Percentiles rank a stretch among this genome's conserved stretches.
Conservation (phyloP, 2,888 invertebrate species). For the Lasioglossum zephyrum region DNA sequence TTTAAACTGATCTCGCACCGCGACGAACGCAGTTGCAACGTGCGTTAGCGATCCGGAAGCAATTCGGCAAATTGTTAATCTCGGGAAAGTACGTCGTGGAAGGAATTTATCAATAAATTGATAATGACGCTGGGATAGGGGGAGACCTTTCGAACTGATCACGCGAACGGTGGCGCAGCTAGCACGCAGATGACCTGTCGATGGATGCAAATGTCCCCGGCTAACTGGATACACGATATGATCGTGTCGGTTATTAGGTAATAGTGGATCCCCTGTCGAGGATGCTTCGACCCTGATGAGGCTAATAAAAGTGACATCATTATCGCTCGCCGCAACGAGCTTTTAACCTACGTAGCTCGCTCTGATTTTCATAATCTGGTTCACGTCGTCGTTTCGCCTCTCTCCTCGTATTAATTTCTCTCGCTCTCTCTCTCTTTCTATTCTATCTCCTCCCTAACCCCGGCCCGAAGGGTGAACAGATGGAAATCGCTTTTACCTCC, state of each 20-base stretch:
- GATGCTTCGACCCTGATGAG: slow-evolving; percentile 80
- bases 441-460: neutral
- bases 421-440: neutral
- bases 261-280: slow-evolving; percentile 66
- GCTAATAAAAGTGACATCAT: slow-evolving; percentile 82
- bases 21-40: neutral
- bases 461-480: neutral
- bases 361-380: slow-evolving; percentile 73
- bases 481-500: neutral
- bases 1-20: neutral
- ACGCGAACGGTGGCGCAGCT: neutral
- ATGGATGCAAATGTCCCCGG: slow-evolving; percentile 56
- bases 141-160: slow-evolving; percentile 32
- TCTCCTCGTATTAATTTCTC: slow-evolving; percentile 28
- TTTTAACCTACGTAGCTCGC: slow-evolving; percentile 69
- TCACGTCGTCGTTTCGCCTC: slow-evolving; percentile 53
- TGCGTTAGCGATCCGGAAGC: neutral
- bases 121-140: neutral
- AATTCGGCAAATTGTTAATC: neutral
- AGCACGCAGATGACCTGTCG: slow-evolving; percentile 52
- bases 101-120: slow-evolving; percentile 39
- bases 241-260: slow-evolving; percentile 70
- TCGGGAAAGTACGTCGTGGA: neutral
- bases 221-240: slow-evolving; percentile 62
- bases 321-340: slow-evolving; percentile 74